Percentiles rank a stretch among this genome's conserved stretches.
Conservation (phyloP, 2,797 vertebrate genomes). For the Monodelphis domestica region DNA sequence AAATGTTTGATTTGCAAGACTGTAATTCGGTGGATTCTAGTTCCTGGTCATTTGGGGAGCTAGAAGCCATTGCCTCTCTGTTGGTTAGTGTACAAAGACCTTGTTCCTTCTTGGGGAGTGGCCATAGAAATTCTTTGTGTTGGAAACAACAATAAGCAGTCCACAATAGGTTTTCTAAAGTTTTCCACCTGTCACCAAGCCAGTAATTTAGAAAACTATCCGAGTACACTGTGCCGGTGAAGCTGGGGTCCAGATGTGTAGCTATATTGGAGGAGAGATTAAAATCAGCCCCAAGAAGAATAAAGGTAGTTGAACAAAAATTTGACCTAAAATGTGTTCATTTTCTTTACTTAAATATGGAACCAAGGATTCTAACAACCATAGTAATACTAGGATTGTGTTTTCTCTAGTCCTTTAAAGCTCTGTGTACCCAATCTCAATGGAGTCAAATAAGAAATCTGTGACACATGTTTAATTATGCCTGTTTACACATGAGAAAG, state of each 20-base stretch:
- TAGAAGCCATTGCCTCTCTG: background rate
- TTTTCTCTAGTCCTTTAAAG: background rate
- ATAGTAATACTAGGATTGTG: background rate
- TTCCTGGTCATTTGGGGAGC: background rate
- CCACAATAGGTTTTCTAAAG: background rate
- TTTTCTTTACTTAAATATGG: conserved; percentile 1
- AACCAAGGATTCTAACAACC: background rate
- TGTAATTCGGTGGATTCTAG: background rate
- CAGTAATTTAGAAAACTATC: background rate
- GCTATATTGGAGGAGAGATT: conserved; percentile 16
- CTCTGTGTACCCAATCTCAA: background rate
- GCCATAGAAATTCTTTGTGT: background rate
- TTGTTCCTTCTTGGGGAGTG: background rate
- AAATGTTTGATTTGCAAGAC: background rate
- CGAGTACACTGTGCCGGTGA: background rate
- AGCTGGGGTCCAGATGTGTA: conserved; percentile 22
- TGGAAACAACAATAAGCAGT: background rate
- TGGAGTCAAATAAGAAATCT: background rate
- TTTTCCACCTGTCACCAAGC: conserved; percentile 33
- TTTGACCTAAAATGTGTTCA: conserved; percentile 3
- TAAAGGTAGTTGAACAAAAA: background rate
- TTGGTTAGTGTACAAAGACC: background rate
- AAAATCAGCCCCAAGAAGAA: background rate
- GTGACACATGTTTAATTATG: background rate
- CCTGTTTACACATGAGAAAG: background rate